phyloP scores from a whole-genome alignment of 2,888 invertebrate species.

The Epiblema foenella region DNA sequence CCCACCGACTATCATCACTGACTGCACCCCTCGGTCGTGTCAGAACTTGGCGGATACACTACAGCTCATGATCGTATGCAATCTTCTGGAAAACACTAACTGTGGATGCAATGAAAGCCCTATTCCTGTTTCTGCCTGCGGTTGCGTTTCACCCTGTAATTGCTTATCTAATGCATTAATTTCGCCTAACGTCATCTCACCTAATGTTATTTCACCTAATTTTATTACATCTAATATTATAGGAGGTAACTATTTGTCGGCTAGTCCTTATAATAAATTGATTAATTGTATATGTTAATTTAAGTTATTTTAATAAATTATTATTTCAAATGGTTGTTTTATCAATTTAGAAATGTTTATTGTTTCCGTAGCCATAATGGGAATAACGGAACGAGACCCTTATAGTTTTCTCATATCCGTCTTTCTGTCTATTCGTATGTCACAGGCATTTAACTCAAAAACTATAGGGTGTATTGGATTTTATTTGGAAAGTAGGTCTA shows the following conservation, averaged over 20 bases:
- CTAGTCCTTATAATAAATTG: conserved; percentile 31
- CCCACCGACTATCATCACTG: conserved; percentile 63
- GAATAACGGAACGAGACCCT: too few species aligned
- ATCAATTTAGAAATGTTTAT: too few species aligned
- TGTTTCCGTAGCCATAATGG: too few species aligned
- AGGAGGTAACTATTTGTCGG: conserved; percentile 38
- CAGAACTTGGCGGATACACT: conserved; percentile 70
- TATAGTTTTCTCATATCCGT: too few species aligned
- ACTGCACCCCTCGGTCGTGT: conserved; percentile 69
- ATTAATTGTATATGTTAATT: conserved; percentile 19
- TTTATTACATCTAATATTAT: conserved; percentile 47
- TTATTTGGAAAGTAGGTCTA: too few species aligned
- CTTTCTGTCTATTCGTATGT: too few species aligned
- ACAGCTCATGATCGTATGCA: conserved; percentile 70
- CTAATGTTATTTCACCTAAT: conserved; percentile 49
- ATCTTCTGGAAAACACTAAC: conserved; percentile 63
- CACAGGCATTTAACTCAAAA: too few species aligned
- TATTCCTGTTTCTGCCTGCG: conserved; percentile 54
- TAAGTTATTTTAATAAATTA: conserved; percentile 4
- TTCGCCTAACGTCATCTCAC: conserved; percentile 47
- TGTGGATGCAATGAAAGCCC: conserved; percentile 58
- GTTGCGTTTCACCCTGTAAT: conserved; percentile 48
- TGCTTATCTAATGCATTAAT: conserved; percentile 39
- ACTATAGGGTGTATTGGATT: too few species aligned
- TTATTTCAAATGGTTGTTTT: neutral